These are phyloP conservation scores for Epinotia bilunana DNA, from an alignment of 2,888 invertebrate species.

Conservation along the genomic window DNA sequence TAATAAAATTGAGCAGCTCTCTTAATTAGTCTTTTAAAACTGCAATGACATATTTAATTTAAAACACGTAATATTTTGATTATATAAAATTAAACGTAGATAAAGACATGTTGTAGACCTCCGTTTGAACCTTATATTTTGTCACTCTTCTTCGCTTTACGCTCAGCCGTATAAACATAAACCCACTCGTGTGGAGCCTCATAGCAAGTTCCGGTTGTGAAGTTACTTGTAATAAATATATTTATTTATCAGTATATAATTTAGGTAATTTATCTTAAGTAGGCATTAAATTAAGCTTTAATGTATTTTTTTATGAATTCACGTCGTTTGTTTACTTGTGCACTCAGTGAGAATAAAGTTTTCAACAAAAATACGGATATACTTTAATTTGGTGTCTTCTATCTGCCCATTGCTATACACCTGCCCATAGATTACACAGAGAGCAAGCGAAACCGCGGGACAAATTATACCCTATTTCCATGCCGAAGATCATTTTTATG, in stretches of 20 bases:
- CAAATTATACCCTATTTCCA: no score
- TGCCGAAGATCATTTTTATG: no score
- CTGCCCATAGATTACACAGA: no score
- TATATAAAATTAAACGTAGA: no score
- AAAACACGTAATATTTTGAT: background rate
- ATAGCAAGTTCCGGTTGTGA: background rate
- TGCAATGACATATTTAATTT: background rate
- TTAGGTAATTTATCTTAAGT: conserved; percentile 12
- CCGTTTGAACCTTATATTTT: no score
- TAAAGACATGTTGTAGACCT: no score
- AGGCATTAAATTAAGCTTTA: conserved; percentile 34
- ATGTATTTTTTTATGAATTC: conserved; percentile 11
- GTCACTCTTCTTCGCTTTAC: no score
- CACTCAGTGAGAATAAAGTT: conserved; percentile 40
- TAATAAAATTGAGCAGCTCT: background rate
- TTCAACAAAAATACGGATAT: background rate
- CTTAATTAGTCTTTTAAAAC: background rate
- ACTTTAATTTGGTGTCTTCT: background rate
- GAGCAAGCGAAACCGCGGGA: no score
- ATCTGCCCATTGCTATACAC: background rate
- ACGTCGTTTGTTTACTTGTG: conserved; percentile 14
- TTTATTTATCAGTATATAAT: background rate
- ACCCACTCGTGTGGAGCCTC: background rate
- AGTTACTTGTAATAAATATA: background rate
- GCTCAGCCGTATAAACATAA: background rate